These are phyloP conservation scores for Margaritifera margaritifera DNA, from an alignment of 2,888 invertebrate genomes.

Conservation along the genomic window DNA sequence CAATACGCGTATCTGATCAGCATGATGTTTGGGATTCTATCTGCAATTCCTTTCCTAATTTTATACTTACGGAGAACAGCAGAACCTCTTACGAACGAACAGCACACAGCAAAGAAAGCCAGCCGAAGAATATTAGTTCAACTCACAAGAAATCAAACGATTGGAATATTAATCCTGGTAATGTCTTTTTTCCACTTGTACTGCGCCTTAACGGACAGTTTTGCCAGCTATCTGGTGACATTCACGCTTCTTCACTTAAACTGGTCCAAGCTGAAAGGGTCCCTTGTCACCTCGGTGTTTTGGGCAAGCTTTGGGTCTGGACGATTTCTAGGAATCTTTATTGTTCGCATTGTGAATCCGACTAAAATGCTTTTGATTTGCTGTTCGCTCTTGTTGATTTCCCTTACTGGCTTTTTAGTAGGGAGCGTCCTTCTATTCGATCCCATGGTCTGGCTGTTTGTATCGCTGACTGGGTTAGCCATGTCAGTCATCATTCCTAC, in stretches of 20 bases:
- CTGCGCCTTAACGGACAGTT: constrained; percentile 67
- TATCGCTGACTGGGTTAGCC: constrained; percentile 68
- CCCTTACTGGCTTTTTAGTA: constrained; percentile 38
- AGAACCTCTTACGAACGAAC: no score
- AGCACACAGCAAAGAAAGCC: no score
- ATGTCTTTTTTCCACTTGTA: no score
- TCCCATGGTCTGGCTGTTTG: constrained; percentile 63
- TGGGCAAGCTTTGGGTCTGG: constrained; percentile 72
- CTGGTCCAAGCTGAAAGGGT: constrained; percentile 64
- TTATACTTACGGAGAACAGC: no score
- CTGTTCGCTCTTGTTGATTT: constrained; percentile 26
- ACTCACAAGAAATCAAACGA: no score
- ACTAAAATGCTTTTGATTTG: constrained; percentile 67
- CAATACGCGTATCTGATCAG: no score
- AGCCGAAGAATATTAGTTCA: no score
- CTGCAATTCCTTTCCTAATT: no score
- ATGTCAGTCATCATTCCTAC: constrained; percentile 73
- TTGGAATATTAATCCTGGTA: no score
- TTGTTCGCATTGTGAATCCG: constrained; percentile 66
- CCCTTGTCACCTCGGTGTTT: constrained; percentile 68
- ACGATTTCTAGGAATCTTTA: constrained; percentile 69
- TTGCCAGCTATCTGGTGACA: constrained; percentile 71
- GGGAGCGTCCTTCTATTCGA: constrained; percentile 15
- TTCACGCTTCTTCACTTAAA: constrained; percentile 67
- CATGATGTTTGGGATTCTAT: no score